These are phyloP conservation scores for Acyrthosiphon pisum DNA, from an alignment of 1,140 invertebrate species.

Conservation along the genomic window DNA sequence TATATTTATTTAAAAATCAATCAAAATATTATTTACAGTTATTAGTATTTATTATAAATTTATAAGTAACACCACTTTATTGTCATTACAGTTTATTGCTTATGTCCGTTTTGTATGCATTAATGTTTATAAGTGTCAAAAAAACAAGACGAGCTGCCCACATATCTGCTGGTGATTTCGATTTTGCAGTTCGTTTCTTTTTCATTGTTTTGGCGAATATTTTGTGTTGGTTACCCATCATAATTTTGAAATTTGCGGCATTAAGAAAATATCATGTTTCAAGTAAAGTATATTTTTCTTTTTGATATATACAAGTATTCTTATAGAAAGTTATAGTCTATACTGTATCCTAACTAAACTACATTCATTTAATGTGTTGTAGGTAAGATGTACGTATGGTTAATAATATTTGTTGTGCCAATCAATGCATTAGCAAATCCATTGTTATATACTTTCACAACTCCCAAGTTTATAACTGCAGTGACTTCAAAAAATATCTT, in stretches of 20 bases:
- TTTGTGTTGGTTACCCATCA: constrained; percentile 80
- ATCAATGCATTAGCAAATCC: constrained; percentile 83
- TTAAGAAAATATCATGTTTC: constrained; percentile 68
- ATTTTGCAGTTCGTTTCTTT: constrained; percentile 77
- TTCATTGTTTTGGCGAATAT: constrained; percentile 78
- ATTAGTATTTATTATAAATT: background rate
- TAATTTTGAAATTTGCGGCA: constrained; percentile 73
- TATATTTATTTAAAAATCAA: background rate
- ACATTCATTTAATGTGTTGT: background rate
- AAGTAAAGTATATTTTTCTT: constrained; percentile 61
- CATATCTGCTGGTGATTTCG: constrained; percentile 70
- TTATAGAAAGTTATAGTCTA: background rate
- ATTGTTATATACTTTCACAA: constrained; percentile 80
- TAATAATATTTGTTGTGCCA: constrained; percentile 79
- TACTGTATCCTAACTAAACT: background rate
- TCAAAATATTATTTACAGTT: background rate
- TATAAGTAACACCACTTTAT: background rate
- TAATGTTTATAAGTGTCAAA: constrained; percentile 73
- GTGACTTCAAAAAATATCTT: constrained; percentile 6
- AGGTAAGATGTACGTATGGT: constrained; percentile 76
- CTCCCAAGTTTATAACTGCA: constrained; percentile 69
- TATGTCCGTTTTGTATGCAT: constrained; percentile 70
- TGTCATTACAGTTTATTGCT: constrained; percentile 34
- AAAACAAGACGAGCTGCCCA: constrained; percentile 70
- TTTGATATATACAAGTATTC: background rate